These are phyloP conservation scores for Speoplatyrhinus poulsoni DNA, from an alignment of 2,113 vertebrate genomes.

Conservation along the genomic window DNA sequence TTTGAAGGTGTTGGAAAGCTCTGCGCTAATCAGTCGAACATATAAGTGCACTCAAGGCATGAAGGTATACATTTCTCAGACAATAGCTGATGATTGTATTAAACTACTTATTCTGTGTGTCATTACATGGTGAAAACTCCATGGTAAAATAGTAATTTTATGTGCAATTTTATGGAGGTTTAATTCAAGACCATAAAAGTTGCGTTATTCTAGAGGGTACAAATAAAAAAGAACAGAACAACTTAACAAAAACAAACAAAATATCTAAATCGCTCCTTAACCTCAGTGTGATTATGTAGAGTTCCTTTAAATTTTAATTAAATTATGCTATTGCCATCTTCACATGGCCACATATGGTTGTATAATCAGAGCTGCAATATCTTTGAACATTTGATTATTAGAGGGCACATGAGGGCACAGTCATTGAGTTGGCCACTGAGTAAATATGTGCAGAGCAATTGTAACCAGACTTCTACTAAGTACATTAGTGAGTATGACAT, in stretches of 20 bases:
- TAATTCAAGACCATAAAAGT: conserved; percentile 14
- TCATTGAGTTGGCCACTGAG: background rate
- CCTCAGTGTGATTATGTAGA: conserved; percentile 4
- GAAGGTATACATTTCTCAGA: no score
- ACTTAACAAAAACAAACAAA: conserved; percentile 25
- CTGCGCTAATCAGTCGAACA: no score
- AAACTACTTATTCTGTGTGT: background rate
- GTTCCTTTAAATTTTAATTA: conserved; percentile 20
- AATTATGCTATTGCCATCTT: conserved; percentile 14
- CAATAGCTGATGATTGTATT: no score
- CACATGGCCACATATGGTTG: conserved; percentile 8
- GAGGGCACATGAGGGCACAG: conserved; percentile 25
- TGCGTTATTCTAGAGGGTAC: conserved; percentile 2
- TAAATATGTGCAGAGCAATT: no score
- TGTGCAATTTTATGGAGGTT: conserved; percentile 30
- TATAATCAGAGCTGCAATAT: conserved; percentile 9
- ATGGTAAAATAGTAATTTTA: conserved; percentile 19
- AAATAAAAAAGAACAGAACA: conserved; percentile 26
- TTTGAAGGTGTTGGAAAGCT: no score
- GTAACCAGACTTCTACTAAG: no score
- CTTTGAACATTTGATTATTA: conserved; percentile 35
- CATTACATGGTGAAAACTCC: conserved; percentile 3
- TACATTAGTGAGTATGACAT: no score
- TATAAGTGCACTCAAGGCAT: no score
- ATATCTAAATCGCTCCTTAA: background rate